Evolutionary conservation across 2,888 invertebrate genomes (phyloP), one percentile per base, ranked within the genome.

Genomic region (Arctia plantaginis): DNA sequence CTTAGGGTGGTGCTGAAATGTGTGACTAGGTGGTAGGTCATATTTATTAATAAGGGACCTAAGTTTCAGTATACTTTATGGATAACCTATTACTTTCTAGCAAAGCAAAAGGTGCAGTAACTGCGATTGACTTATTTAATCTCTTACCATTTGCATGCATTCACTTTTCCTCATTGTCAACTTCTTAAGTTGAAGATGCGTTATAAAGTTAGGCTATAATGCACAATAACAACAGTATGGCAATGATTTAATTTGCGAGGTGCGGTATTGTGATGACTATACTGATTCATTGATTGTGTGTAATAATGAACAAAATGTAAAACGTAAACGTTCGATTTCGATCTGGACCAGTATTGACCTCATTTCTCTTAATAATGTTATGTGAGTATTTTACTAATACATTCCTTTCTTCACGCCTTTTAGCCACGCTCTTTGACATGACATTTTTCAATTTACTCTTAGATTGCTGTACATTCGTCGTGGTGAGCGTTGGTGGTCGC

Each of bases 401-500:
- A 84, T 75, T 80, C 68, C 76, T 73, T 77, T 84, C 83, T 87
- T 86, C 87, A 89, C 85, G 88, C 83, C 71, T 70, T 47, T 91
- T 87, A 81, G 87, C 73, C 78, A 88, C 86, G 89, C 88, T 87
- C 85, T 87, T 86, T 78, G 82, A 80, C 79, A 85, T 80, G 77
- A 82, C 83, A 82, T 85, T 85, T 82, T 86, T 86, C 82, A 86
- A 85, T 86, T 83, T 74, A 75, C 75, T 76, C 77, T 80, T 77
- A 62, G 75, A 84, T 79, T 77, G 79, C 68, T 41, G 39, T 55
- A 59, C 75, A 75, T 82, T 81, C 83, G 79, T 85, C 75, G 65
- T 72, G 77, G 72, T 80, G 81, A 77, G 82, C 89, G 88, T 82
- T 83, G 87, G 87, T 88, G 90, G 90, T 89, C 90, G 82, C 78